Percentiles rank a stretch among this genome's conserved stretches.
Conservation (phyloP, 2,113 vertebrate genomes). For the Tricholaema leucomelas region DNA sequence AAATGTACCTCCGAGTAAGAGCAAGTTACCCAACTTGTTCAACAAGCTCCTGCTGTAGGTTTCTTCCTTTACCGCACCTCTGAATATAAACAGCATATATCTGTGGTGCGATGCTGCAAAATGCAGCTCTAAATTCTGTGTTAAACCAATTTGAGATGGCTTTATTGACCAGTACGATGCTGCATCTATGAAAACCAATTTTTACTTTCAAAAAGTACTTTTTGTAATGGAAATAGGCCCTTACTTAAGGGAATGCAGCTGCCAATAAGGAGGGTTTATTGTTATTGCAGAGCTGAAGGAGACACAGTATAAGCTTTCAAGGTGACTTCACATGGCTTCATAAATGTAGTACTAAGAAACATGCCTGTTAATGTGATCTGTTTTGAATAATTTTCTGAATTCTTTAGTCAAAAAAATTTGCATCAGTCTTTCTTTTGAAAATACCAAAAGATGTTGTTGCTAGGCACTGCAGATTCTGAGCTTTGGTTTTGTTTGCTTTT, state of each 20-base stretch:
- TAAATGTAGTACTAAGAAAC: neutral
- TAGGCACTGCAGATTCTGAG: neutral
- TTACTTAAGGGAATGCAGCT: neutral
- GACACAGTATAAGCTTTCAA: neutral
- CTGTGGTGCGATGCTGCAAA: neutral
- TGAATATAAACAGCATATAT: neutral
- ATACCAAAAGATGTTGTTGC: neutral
- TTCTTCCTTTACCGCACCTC: conserved; percentile 31
- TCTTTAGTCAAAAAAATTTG: neutral
- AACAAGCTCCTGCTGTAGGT: neutral
- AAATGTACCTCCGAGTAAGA: conserved; percentile 16
- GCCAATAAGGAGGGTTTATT: neutral
- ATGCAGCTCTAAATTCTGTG: neutral
- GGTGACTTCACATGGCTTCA: neutral
- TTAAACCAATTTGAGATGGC: neutral
- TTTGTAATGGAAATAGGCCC: neutral
- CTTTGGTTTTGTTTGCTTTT: neutral
- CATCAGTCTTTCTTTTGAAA: neutral
- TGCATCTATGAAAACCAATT: neutral
- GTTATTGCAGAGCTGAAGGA: neutral
- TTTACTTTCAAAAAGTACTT: rapidly evolving
- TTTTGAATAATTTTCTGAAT: neutral
- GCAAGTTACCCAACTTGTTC: conserved; percentile 5
- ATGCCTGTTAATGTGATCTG: neutral
- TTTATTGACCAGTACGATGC: neutral